Percentiles rank a stretch among this genome's conserved stretches.
Conservation (phyloP, 2,888 invertebrate species). For the Lycaena phlaeas region DNA sequence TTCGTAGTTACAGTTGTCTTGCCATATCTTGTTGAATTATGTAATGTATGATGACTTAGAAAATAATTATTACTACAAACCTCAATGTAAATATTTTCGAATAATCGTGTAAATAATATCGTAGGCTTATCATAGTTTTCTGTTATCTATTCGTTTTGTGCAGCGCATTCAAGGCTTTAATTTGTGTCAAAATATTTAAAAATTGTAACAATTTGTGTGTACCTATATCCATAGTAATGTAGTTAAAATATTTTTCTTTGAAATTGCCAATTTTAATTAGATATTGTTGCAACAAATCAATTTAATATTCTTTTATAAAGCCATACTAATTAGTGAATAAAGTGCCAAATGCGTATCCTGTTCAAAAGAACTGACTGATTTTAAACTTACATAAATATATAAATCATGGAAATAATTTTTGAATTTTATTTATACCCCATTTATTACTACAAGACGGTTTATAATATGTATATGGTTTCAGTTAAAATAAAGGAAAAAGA, state of each 20-base stretch:
- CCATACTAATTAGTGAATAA: slow-evolving; percentile 66
- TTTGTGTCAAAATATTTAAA: slow-evolving; percentile 11
- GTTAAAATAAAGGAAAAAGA: too few relatives aligned
- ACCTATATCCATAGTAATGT: background rate
- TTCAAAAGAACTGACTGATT: slow-evolving; percentile 65
- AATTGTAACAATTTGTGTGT: slow-evolving; percentile 5
- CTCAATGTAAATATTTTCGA: slow-evolving; percentile 32
- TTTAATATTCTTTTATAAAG: slow-evolving; percentile 23
- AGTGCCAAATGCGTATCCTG: slow-evolving; percentile 68
- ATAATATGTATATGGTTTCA: too few relatives aligned
- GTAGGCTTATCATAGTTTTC: slow-evolving; percentile 14
- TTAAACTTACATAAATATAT: slow-evolving; percentile 37
- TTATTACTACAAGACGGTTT: too few relatives aligned
- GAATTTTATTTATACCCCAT: slow-evolving; percentile 13
- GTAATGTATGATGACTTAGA: slow-evolving; percentile 21
- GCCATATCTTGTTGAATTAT: slow-evolving; percentile 59
- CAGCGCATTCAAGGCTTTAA: slow-evolving; percentile 16
- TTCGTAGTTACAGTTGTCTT: slow-evolving; percentile 48
- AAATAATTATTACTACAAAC: slow-evolving; percentile 23
- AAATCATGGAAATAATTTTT: slow-evolving; percentile 29
- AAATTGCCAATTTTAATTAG: background rate
- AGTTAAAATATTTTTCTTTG: background rate
- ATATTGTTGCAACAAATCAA: background rate
- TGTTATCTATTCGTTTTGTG: slow-evolving; percentile 17
- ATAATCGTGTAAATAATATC: slow-evolving; percentile 20